phyloP scores from a whole-genome alignment of 2,888 invertebrate genomes.

The Halictus ligatus region DNA sequence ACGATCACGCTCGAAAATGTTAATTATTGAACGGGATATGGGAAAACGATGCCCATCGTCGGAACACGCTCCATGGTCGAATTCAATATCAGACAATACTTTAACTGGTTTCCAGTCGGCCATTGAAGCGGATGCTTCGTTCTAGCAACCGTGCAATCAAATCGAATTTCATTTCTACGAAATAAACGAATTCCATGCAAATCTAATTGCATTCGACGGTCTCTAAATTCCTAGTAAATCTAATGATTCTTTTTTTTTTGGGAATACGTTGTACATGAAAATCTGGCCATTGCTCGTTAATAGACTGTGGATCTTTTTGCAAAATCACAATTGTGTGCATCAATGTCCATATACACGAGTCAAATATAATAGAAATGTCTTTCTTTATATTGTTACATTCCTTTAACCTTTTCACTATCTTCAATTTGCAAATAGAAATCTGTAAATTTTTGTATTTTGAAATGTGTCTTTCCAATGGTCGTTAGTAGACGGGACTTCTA shows the following conservation, averaged over 20 bases:
- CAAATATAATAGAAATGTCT: background rate
- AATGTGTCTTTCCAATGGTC: no score
- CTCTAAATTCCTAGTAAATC: background rate
- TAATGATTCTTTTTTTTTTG: background rate
- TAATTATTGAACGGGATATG: background rate
- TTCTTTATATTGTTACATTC: background rate
- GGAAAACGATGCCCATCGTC: background rate
- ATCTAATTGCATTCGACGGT: background rate
- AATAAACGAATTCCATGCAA: background rate
- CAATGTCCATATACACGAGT: background rate
- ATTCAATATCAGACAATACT: background rate
- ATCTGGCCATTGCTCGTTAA: background rate
- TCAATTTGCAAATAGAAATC: no score
- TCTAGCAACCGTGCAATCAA: background rate
- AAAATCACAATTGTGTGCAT: background rate
- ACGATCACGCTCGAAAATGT: background rate
- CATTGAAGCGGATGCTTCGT: background rate
- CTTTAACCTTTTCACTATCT: no score
- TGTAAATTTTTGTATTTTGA: no score
- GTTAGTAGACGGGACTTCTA: no score
- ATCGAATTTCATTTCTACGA: background rate
- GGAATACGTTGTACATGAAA: background rate
- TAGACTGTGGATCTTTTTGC: no score
- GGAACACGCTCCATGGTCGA: background rate
- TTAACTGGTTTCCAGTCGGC: background rate